Evolutionary conservation across 2,888 invertebrate genomes (phyloP).

Genomic region (Volucella zonaria): DNA sequence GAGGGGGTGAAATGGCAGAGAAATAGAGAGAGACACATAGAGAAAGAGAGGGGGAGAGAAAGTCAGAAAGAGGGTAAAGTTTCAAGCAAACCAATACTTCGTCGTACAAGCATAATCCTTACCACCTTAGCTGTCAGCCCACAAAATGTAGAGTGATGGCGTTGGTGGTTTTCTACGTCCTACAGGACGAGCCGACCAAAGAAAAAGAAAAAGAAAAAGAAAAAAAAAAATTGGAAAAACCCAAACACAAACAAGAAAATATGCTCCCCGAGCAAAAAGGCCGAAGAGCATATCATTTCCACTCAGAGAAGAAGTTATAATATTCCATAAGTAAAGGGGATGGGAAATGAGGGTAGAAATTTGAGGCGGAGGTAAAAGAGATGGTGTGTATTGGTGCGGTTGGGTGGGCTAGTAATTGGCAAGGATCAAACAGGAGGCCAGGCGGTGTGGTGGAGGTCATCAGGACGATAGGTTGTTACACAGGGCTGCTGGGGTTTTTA

Average conservation of each 20-base stretch:
- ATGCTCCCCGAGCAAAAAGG: conserved; percentile 70
- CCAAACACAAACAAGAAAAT: conserved; percentile 71
- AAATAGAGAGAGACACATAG: neutral
- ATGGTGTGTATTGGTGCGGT: neutral
- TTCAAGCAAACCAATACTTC: conserved; percentile 26
- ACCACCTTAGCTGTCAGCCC: conserved; percentile 17
- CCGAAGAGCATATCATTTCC: conserved; percentile 72
- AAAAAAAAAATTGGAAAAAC: conserved; percentile 17
- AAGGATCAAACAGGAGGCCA: conserved; percentile 47
- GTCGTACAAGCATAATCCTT: conserved; percentile 41
- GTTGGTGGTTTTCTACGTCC: conserved; percentile 47
- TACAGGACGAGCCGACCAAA: conserved; percentile 1
- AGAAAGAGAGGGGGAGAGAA: neutral
- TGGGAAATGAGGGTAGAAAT: neutral
- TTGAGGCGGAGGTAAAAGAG: too few relatives aligned
- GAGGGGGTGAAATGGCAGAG: neutral
- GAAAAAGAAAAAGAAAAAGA: conserved; percentile 3
- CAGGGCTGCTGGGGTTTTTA: conserved; percentile 76
- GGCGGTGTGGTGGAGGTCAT: conserved; percentile 46
- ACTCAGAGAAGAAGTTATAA: conserved; percentile 69
- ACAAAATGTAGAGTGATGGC: conserved; percentile 30
- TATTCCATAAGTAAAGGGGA: conserved; percentile 25
- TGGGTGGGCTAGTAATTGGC: conserved; percentile 32
- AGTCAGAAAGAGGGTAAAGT: neutral
- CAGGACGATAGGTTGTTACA: conserved; percentile 36